Conservation (phyloP, 2,797 vertebrate genomes). For the Setipinna tenuifilis region DNA sequence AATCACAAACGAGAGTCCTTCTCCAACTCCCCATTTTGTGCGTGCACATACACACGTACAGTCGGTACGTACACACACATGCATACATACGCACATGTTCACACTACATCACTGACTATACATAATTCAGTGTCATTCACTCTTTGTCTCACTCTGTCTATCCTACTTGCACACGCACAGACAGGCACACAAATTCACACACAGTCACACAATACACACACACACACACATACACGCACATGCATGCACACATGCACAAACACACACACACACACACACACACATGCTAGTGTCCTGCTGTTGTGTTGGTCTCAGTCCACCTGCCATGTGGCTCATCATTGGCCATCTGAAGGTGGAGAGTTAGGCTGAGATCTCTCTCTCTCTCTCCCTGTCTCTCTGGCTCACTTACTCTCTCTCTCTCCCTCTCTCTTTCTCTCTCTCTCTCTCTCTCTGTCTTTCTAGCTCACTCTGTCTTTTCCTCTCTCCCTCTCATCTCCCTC, state of each 20-base stretch:
- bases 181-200: slow-evolving; percentile 16
- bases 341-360: slow-evolving; percentile 70
- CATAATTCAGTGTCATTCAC: too few relatives aligned
- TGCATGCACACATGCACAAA: not conserved
- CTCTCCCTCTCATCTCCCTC: not conserved
- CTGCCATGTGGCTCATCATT: slow-evolving; percentile 73
- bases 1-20: slow-evolving; percentile 21
- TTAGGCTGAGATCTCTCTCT: slow-evolving; percentile 45
- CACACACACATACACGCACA: not conserved
- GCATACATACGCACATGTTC: not conserved
- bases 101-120: too few relatives aligned
- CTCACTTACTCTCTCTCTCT: slow-evolving; percentile 8
- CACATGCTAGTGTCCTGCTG: slow-evolving; percentile 16
- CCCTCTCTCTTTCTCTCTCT: too few relatives aligned
- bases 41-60: not conserved
- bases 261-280: not conserved
- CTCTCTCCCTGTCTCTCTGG: slow-evolving; percentile 46
- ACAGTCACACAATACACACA: slow-evolving; percentile 48
- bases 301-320: slow-evolving; percentile 70
- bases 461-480: slow-evolving; percentile 64
- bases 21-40: not conserved
- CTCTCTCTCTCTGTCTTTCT: too few relatives aligned
- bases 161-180: not conserved
- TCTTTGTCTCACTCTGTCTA: slow-evolving; percentile 63
- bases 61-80: not conserved